These are phyloP conservation scores for Campoletis raptor DNA, from an alignment of 2,888 invertebrate genomes.

Conservation along the genomic window DNA sequence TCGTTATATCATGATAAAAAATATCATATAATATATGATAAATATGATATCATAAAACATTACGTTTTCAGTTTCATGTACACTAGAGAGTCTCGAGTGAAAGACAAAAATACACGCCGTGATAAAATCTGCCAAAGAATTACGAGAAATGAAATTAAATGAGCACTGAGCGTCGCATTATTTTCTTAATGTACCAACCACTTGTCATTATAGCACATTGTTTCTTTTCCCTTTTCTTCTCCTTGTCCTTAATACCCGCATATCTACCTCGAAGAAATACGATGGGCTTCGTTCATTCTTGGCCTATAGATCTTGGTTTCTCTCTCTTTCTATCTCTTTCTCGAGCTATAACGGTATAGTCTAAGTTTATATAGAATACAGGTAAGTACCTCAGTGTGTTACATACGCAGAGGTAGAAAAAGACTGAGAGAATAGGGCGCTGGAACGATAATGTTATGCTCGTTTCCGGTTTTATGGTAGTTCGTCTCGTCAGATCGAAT, in stretches of 20 bases:
- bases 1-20: background rate
- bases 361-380: conserved; percentile 19
- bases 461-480: conserved; percentile 54
- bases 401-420: conserved; percentile 38
- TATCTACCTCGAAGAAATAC: conserved; percentile 18
- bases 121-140: background rate
- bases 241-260: background rate
- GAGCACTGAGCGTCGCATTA: background rate
- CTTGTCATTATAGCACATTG: conserved; percentile 57
- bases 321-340: conserved; percentile 44
- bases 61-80: background rate
- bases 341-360: conserved; percentile 59
- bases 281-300: conserved; percentile 58
- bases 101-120: background rate
- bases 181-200: conserved; percentile 46
- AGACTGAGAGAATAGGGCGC: conserved; percentile 39
- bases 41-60: background rate
- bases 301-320: conserved; percentile 45
- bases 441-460: conserved; percentile 45
- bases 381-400: conserved; percentile 26
- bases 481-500: conserved; percentile 25
- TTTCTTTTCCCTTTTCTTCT: conserved; percentile 34
- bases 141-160: background rate
- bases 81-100: conserved; percentile 6
- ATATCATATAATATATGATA: too few relatives aligned